Evolutionary conservation across 1,140 invertebrate species (phyloP).

Genomic region (Sipha flava): DNA sequence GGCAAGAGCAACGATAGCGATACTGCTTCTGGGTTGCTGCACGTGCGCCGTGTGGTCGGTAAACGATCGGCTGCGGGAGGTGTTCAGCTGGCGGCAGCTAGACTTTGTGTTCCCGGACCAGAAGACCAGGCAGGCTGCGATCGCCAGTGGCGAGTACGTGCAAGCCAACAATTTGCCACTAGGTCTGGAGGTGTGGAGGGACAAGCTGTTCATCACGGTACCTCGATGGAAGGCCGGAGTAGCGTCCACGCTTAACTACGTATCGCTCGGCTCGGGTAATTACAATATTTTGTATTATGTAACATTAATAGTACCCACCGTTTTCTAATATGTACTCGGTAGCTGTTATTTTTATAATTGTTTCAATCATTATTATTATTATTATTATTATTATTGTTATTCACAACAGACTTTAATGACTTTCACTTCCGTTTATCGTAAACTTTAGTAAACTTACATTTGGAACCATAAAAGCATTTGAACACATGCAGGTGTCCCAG

Average conservation of each 20-base stretch:
- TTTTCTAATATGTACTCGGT: too few relatives aligned
- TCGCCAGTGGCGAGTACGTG: conserved; percentile 54
- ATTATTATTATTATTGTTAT: too few relatives aligned
- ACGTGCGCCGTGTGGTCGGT: background rate
- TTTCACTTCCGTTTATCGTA: too few relatives aligned
- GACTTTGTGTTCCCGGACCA: conserved; percentile 62
- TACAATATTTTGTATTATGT: conserved; percentile 43
- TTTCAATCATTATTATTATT: too few relatives aligned
- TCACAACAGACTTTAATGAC: too few relatives aligned
- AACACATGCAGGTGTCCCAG: too few relatives aligned
- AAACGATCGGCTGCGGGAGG: conserved; percentile 52
- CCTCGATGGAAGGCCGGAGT: conserved; percentile 66
- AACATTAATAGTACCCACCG: too few relatives aligned
- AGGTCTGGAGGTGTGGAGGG: conserved; percentile 65
- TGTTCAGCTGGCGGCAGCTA: conserved; percentile 61
- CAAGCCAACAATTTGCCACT: conserved; percentile 66
- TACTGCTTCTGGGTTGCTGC: conserved; percentile 8
- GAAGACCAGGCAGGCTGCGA: conserved; percentile 51
- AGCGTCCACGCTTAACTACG: conserved; percentile 61
- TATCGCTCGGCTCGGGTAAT: conserved; percentile 50
- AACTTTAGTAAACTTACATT: too few relatives aligned
- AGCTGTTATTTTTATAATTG: too few relatives aligned
- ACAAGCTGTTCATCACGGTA: conserved; percentile 67
- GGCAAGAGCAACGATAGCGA: background rate
- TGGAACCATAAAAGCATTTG: too few relatives aligned